Evolutionary conservation across 2,797 vertebrate species (phyloP).

Genomic region (Tarsius wallacei): DNA sequence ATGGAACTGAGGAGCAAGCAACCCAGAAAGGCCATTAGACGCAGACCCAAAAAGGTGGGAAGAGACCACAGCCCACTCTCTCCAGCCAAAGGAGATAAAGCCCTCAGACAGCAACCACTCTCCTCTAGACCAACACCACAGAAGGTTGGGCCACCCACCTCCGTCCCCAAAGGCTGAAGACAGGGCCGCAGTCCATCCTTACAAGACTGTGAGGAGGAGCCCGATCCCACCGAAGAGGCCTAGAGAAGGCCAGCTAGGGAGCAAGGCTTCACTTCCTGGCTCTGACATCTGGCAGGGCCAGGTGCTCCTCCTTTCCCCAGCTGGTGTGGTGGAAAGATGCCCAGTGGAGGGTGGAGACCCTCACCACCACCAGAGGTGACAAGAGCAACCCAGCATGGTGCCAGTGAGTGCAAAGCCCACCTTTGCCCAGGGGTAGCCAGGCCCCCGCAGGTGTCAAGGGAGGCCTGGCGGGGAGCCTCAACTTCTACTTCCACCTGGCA

Average conservation of each 20-base stretch:
- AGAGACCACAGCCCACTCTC: not conserved
- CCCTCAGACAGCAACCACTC: not conserved
- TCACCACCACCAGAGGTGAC: not conserved
- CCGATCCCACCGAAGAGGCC: not conserved
- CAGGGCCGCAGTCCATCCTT: not conserved
- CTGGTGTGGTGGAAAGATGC: not conserved
- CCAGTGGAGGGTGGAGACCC: not conserved
- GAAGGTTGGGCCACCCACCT: not conserved
- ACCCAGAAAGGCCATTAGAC: not conserved
- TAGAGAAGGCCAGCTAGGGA: not conserved
- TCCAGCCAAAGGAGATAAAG: not conserved
- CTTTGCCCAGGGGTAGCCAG: not conserved
- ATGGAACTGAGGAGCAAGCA: not conserved
- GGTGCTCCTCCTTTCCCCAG: not conserved
- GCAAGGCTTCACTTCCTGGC: not conserved
- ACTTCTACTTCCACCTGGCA: not conserved
- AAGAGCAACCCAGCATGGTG: not conserved
- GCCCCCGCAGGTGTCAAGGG: not conserved
- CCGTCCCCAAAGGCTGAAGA: not conserved
- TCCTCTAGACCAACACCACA: not conserved
- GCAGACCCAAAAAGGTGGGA: not conserved
- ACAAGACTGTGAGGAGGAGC: not conserved
- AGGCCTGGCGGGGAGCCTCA: not conserved
- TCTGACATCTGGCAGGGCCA: not conserved
- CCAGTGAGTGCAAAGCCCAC: not conserved